Evolutionary conservation across 2,797 vertebrate genomes (phyloP), one percentile per base, ranked within the genome.

Genomic region (Schizothorax lantsangensis): DNA sequence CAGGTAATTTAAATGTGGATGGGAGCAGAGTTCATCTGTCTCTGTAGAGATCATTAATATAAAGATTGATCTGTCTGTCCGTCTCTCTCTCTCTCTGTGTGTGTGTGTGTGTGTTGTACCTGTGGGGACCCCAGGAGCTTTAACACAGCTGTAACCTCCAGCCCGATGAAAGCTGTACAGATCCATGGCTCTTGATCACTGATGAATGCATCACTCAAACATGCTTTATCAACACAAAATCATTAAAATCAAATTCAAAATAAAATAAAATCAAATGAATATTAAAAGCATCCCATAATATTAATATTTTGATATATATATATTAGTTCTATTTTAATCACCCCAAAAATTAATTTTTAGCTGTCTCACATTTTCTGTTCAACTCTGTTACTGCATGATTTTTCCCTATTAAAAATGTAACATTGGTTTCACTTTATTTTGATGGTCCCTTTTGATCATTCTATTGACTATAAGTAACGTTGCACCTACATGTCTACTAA

Each of bases 1-100:
- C 88, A 86, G 79, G 89, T 94, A 92, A 95, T 92, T 95, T 93
- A 92, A 92, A 94, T 91, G 92, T 89, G 90, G 86, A 91, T 90
- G 87, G 87, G 88, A 93, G 91, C 89, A 90, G 89, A 91, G 90
- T 82, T 95, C 89, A 90, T 89, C 86, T 88, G 84, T 84, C 84
- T 89, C 84, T 90, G 88, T 84, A 90, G 91, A 91, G 91, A 94
- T 89, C 86, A 90, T 88, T 90, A 87, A 89, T 90, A 89, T 88
- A 87, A 90, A 91, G 89, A 90, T 80, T 54, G 75, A 91, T 91
- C 75, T 87, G 85, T 89, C 84, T 74, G 80, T 77, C 62, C 11
- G 19, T 73, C 71, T 66, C 52, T 54, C 33, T 33, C 2, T 33
- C 33, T 33, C 2, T 33, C 33, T 68, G 6, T 38, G 36, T 86